A percentile compares a stretch with the other conserved stretches of the same genome.
phyloP scores from a whole-genome alignment of 2,113 vertebrate genomes.

The Psephotus haematonotus region DNA sequence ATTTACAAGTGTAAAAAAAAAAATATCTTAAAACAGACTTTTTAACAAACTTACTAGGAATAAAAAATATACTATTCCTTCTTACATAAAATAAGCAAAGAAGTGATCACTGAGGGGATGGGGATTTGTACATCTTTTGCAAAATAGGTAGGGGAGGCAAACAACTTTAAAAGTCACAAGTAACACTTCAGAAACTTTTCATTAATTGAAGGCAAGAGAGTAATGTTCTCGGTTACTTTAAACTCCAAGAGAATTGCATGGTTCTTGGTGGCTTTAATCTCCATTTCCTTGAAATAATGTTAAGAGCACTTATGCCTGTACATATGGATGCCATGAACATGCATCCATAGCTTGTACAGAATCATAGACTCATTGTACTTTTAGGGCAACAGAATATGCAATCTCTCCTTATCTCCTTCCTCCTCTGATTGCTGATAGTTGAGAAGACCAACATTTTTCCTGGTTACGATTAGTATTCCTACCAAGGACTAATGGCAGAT shows the following conservation, averaged over 20 bases:
- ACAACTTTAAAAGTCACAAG: neutral
- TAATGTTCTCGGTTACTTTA: neutral
- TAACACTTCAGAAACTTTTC: neutral
- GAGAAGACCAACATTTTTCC: neutral
- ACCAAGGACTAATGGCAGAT: neutral
- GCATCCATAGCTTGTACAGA: neutral
- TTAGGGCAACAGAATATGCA: neutral
- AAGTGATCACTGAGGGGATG: neutral
- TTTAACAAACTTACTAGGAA: neutral
- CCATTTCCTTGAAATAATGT: neutral
- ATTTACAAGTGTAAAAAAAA: neutral
- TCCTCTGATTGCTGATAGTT: neutral
- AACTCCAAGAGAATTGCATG: neutral
- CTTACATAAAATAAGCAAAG: neutral
- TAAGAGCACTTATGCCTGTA: neutral
- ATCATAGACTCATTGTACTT: neutral
- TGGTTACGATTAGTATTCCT: neutral
- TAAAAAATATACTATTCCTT: neutral
- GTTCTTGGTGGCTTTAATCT: neutral
- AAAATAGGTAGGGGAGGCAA: neutral
- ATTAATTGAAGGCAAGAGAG: neutral
- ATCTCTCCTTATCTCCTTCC: neutral
- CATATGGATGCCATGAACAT: accelerated
- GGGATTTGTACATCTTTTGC: neutral
- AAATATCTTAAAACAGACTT: neutral